Evolutionary conservation across 2,113 vertebrate species (phyloP), one percentile per base, ranked within the genome.

Genomic region (Otolemur garnettii): DNA sequence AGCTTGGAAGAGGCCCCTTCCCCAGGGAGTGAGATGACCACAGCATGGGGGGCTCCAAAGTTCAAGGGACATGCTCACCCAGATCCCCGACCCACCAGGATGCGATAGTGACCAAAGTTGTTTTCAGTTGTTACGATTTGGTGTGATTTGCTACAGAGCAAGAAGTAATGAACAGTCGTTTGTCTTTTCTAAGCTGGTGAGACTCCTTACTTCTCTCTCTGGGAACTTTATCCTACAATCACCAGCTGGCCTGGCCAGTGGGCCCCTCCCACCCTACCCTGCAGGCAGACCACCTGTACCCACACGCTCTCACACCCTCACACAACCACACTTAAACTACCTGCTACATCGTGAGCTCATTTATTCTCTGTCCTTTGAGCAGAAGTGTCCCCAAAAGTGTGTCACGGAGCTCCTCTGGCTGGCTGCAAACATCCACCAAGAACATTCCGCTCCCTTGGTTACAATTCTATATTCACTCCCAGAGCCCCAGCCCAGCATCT

Each of bases 1-100:
- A 59, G 38, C 45, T 2, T n/a, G 28, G n/a, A 17, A 28, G 71
- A 24, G 22, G 15, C 1, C 28, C 57, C 55, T 22, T 30, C 55
- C 57, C 19, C 0, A 15, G 0, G 0, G 2, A 2, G 50, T 1
- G 35, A 22, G 79, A 17, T 24, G 50, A 21, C 57, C 35, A 11
- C 5, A 0, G 53, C 24, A 24, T 6, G 3, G 14, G 19, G 30
- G 33, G 15, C 1, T 42, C 35, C 57, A 7, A 26, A 53, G 7
- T 30, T 12, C 1, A 10, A 21, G 10, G 21, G 15, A 4, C 30
- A 42, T 0, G 6, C 68, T 1, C 0, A 0, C 42, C 38, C 19
- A 24, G 45, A 2, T 1, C 22, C 59, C 85, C 0, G 33, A 55
- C 38, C 62, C 84, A 15, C 17, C 0, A 0, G 19, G 21, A 9